Evolutionary conservation across 2,888 invertebrate species (phyloP), one percentile per base, ranked within the genome.

Genomic region (Lysandra bellargus): DNA sequence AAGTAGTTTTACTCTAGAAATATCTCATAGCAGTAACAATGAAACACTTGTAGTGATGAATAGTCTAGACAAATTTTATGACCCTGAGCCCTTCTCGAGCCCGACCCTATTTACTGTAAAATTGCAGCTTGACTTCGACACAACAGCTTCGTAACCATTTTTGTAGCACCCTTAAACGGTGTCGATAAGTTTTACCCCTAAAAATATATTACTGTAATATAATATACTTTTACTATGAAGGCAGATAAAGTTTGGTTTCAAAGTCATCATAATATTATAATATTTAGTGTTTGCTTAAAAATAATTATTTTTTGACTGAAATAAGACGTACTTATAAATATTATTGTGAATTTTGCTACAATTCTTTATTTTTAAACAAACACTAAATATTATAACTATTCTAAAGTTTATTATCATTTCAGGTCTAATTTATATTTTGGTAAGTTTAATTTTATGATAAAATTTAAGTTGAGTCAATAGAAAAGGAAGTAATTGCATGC

Each of bases 61-160:
- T 69, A 30, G 14, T 2, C 33, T 33, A 14, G 33, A 17, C 33
- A 7, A 76, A 44, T 1, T 4, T 6, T 33, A 6, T 57, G 30
- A 57, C 76, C 76, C 53, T 76, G 33, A 33, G 75, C 30, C 76
- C 57, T 76, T 33, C 57, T 44, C 12, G 12, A n/a, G 23, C 30
- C 74, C 33, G 73, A 76, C 76, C 76, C 76, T 76, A 76, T 33
- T 53, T 76, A 57, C 23, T 17, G 76, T 76, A 33, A 57, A 57
- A 76, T 53, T 33, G 17, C n/a, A 57, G 33, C 53, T 75, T 30
- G 53, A 53, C 76, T 53, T 37, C 53, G 57, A 30, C 76, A n/a
- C 53, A 76, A 53, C 6, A 33, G 57, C 53, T 33, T 57, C 17
- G 53, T 53, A 76, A 57, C 53, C 6, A 33, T 33, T 57, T 76